These are phyloP conservation scores for Myoxocephalus aenaeus DNA, from an alignment of 2,797 vertebrate genomes.

Conservation along the genomic window DNA sequence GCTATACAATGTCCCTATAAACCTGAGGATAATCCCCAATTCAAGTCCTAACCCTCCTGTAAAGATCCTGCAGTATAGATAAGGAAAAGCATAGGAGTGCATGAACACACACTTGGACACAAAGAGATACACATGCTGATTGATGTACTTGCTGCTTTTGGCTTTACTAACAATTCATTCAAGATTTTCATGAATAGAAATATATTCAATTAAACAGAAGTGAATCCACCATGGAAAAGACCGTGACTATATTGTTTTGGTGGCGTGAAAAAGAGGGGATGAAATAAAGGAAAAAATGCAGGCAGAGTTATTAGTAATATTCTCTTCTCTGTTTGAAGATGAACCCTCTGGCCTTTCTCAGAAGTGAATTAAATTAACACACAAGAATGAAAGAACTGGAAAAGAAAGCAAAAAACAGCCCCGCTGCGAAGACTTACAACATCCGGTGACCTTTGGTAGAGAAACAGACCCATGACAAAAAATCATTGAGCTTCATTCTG, in stretches of 20 bases:
- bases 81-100: neutral
- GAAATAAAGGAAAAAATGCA: neutral
- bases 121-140: neutral
- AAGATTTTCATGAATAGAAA: slow-evolving; percentile 4
- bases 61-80: neutral
- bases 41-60: no score
- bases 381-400: neutral
- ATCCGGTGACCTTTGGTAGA: slow-evolving; percentile 14
- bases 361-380: slow-evolving; percentile 16
- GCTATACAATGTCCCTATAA: neutral
- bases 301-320: slow-evolving; percentile 8
- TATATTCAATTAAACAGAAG: slow-evolving; percentile 3
- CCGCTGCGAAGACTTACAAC: neutral
- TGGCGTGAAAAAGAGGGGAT: neutral
- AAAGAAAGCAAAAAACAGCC: slow-evolving; percentile 13
- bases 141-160: neutral
- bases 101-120: neutral
- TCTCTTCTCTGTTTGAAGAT: slow-evolving; percentile 18
- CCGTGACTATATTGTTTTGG: neutral
- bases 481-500: neutral
- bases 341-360: slow-evolving; percentile 15
- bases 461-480: neutral
- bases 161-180: neutral
- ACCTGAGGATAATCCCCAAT: neutral
- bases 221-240: neutral